Conservation (phyloP, 92 coral and sea anemone genomes). For the Pocillopora grandis region DNA sequence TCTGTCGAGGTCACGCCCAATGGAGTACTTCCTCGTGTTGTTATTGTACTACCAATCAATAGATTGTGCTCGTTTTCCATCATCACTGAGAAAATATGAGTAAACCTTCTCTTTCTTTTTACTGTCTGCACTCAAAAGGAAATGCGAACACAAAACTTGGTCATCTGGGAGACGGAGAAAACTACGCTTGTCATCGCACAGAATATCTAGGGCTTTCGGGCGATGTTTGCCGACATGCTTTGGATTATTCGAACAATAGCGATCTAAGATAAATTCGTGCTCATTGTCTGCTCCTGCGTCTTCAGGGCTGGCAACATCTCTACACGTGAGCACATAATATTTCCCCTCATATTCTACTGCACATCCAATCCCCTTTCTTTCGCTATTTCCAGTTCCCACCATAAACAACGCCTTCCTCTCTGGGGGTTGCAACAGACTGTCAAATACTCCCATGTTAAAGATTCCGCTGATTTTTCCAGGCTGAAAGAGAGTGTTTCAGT, state of each 20-base stretch:
- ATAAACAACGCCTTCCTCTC: background rate
- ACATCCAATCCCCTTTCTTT: constrained; percentile 13
- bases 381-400: constrained; percentile 3
- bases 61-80: background rate
- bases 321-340: background rate
- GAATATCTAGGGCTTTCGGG: background rate
- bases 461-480: too few relatives aligned
- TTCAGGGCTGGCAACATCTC: background rate
- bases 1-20: background rate
- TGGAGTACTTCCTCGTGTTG: background rate
- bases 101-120: background rate
- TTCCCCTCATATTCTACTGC: constrained; percentile 16
- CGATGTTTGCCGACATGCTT: background rate
- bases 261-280: background rate
- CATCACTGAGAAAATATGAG: background rate
- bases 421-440: too few relatives aligned
- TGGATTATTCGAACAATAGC: background rate
- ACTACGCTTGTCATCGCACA: background rate
- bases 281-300: background rate
- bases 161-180: background rate
- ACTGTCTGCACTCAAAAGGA: background rate
- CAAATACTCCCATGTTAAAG: too few relatives aligned
- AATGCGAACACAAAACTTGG: background rate
- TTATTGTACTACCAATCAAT: background rate
- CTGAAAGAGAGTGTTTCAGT: too few relatives aligned